These are phyloP conservation scores for Stercorarius parasiticus DNA, from an alignment of 2,113 vertebrate genomes.

Conservation along the genomic window DNA sequence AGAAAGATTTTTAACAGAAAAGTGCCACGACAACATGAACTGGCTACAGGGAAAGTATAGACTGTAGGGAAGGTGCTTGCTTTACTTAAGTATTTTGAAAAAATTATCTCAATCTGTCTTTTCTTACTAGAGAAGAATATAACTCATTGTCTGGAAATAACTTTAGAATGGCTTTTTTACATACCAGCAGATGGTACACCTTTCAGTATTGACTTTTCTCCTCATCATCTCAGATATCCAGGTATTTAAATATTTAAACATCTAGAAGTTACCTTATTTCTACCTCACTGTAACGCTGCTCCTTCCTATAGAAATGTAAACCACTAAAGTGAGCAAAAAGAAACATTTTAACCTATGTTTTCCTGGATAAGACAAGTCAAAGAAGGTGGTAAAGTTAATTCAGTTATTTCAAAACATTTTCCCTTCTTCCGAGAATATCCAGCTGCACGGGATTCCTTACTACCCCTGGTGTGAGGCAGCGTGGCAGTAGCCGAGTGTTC, in stretches of 20 bases:
- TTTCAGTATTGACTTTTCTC: not conserved
- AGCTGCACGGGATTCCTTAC: not conserved
- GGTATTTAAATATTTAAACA: not conserved
- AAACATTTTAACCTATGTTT: not conserved
- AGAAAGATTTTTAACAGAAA: not conserved
- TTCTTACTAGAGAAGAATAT: not conserved
- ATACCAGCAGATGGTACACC: not conserved
- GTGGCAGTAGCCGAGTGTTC: not conserved
- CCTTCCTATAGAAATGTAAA: not conserved
- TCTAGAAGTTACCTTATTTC: not conserved
- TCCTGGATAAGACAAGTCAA: not conserved
- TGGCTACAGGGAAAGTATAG: not conserved
- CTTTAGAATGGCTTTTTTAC: not conserved
- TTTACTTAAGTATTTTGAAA: not conserved
- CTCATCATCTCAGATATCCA: not conserved
- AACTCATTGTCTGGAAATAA: not conserved
- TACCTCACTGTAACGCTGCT: not conserved
- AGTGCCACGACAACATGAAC: not conserved
- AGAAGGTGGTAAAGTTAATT: not conserved
- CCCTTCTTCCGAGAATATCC: not conserved
- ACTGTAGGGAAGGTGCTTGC: not conserved
- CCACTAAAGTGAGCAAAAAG: not conserved
- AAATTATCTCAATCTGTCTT: not conserved
- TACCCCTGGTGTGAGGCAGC: not conserved
- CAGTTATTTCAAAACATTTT: not conserved